phyloP scores from a whole-genome alignment of 2,113 vertebrate genomes.

The Pao palembangensis region DNA sequence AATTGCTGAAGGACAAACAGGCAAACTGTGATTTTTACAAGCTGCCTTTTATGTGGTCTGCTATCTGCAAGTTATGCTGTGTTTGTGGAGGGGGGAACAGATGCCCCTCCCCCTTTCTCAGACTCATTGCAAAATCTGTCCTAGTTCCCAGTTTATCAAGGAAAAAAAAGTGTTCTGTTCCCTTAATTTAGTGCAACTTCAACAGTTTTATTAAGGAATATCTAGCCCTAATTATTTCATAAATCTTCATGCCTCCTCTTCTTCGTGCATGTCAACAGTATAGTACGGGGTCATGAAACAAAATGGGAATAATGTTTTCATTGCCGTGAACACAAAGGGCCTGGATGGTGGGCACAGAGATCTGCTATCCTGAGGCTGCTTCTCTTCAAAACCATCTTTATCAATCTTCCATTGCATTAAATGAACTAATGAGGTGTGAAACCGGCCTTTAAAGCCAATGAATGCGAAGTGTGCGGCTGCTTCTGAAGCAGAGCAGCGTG shows the following conservation, averaged over 20 bases:
- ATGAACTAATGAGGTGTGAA: constrained; percentile 57
- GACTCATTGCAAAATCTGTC: background rate
- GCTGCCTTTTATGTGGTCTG: constrained; percentile 19
- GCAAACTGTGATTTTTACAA: constrained; percentile 24
- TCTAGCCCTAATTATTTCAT: background rate
- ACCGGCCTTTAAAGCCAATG: constrained; percentile 52
- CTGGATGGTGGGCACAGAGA: background rate
- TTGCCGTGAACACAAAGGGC: constrained; percentile 21
- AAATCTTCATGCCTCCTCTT: background rate
- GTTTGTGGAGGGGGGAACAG: background rate
- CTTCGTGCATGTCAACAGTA: background rate
- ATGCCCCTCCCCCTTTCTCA: background rate
- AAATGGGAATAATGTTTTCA: background rate
- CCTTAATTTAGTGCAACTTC: background rate
- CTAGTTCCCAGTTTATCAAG: background rate
- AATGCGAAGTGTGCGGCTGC: constrained; percentile 39
- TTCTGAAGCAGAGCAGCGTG: constrained; percentile 35
- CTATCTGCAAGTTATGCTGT: constrained; percentile 4
- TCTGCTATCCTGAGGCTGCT: constrained; percentile 2
- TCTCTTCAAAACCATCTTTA: constrained; percentile 33
- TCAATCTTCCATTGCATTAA: constrained; percentile 50
- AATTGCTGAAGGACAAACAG: constrained; percentile 9
- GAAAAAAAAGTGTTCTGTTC: background rate
- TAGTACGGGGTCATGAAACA: background rate
- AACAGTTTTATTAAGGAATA: background rate